A percentile compares a stretch with the other conserved stretches of the same genome.
phyloP scores from a whole-genome alignment of 2,888 invertebrate species.

The Cantharis flavilabris region DNA sequence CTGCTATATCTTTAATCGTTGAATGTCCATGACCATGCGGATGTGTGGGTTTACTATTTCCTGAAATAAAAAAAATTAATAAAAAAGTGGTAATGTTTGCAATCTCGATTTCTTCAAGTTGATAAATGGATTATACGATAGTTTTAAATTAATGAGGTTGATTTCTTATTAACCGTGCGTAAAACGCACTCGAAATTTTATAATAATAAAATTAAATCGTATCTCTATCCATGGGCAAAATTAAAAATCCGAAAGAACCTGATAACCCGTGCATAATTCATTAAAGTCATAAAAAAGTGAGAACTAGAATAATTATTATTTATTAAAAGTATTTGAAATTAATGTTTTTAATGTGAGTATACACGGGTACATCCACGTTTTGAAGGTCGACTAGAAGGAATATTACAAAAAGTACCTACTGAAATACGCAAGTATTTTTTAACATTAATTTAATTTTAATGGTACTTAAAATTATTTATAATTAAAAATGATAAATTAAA shows the following conservation, averaged over 20 bases:
- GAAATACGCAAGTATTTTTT: background rate
- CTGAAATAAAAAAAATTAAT: conserved; percentile 42
- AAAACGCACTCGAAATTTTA: background rate
- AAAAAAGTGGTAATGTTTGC: background rate
- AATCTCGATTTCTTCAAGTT: background rate
- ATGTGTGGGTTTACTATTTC: conserved; percentile 56
- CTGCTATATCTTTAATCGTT: conserved; percentile 55
- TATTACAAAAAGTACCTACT: background rate
- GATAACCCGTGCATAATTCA: background rate
- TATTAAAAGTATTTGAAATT: background rate
- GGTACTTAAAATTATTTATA: background rate
- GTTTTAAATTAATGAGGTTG: background rate
- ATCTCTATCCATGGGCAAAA: background rate
- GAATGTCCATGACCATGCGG: conserved; percentile 55
- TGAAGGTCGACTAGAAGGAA: background rate
- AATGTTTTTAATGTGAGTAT: background rate
- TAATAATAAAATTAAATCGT: background rate
- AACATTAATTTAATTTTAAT: background rate
- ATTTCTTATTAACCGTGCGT: background rate
- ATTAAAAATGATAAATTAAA: background rate
- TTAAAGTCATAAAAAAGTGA: background rate
- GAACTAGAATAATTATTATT: background rate
- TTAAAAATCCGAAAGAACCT: background rate
- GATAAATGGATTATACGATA: background rate
- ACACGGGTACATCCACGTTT: background rate